These are phyloP conservation scores for Reticulitermes speratus DNA, from an alignment of 1,140 invertebrate genomes.

Conservation along the genomic window DNA sequence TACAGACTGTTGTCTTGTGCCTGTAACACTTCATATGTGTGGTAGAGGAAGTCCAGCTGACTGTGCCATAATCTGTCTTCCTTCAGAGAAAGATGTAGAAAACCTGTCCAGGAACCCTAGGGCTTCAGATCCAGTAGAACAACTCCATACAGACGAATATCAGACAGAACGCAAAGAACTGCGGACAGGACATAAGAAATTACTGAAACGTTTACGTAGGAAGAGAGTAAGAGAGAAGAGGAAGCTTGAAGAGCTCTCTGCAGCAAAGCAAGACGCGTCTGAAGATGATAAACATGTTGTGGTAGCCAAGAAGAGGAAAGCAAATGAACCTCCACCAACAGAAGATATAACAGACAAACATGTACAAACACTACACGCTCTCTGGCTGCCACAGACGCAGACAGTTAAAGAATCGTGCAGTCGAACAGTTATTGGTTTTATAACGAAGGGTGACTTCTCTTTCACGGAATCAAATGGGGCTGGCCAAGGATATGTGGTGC, in stretches of 20 bases:
- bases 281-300: not conserved
- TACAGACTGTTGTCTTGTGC: slow-evolving; percentile 37
- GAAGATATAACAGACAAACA: slow-evolving; percentile 52
- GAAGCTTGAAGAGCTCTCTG: slow-evolving; percentile 47
- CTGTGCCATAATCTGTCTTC: slow-evolving; percentile 39
- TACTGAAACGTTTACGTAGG: slow-evolving; percentile 59
- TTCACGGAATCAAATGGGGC: slow-evolving; percentile 62
- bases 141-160: slow-evolving; percentile 57
- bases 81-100: slow-evolving; percentile 36
- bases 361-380: slow-evolving; percentile 58
- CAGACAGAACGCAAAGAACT: slow-evolving; percentile 56
- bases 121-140: slow-evolving; percentile 55
- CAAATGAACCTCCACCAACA: slow-evolving; percentile 39
- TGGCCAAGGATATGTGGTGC: slow-evolving; percentile 67
- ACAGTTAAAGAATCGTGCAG: slow-evolving; percentile 60
- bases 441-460: slow-evolving; percentile 67
- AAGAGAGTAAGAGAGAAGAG: slow-evolving; percentile 56
- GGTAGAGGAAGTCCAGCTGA: slow-evolving; percentile 37
- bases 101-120: slow-evolving; percentile 33
- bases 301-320: slow-evolving; percentile 37
- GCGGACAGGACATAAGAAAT: slow-evolving; percentile 55
- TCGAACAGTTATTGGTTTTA: slow-evolving; percentile 70
- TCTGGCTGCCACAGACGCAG: slow-evolving; percentile 63
- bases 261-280: not conserved
- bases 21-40: slow-evolving; percentile 37